Percentiles rank a stretch among this genome's conserved stretches.
These are phyloP conservation scores for Otocyon megalotis DNA, from an alignment of 2,113 vertebrate genomes.

Conservation along the genomic window DNA sequence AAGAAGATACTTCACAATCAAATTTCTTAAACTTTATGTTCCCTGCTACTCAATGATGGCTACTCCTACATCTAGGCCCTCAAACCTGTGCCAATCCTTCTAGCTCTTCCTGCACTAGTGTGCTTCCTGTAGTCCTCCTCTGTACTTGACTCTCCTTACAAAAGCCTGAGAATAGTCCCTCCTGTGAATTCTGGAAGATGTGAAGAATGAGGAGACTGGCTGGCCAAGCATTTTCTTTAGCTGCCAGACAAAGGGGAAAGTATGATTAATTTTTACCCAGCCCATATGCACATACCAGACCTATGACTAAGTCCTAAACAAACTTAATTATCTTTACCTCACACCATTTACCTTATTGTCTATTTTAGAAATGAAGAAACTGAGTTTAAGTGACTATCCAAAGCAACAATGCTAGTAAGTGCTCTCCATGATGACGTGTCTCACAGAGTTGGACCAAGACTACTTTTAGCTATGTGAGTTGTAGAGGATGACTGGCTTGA, in stretches of 20 bases:
- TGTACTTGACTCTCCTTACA: background rate
- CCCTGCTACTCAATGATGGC: background rate
- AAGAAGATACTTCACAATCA: background rate
- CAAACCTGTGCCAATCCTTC: background rate
- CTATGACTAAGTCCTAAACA: background rate
- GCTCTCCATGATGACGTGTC: background rate
- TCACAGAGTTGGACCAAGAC: background rate
- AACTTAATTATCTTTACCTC: background rate
- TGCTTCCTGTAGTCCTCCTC: background rate
- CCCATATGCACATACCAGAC: background rate
- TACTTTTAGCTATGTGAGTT: background rate
- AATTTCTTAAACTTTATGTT: background rate
- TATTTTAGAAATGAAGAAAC: conserved; percentile 3
- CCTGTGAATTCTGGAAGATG: background rate
- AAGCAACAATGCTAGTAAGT: background rate
- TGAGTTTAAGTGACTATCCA: background rate
- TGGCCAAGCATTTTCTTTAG: background rate
- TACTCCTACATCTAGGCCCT: background rate
- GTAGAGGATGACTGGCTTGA: background rate
- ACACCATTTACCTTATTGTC: background rate
- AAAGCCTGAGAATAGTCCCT: background rate
- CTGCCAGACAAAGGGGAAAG: background rate
- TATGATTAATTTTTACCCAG: background rate
- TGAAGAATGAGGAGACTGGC: background rate
- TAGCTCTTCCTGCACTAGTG: accelerated